These are phyloP conservation scores for Heptranchias perlo DNA, from an alignment of 2,113 vertebrate species.

Conservation along the genomic window DNA sequence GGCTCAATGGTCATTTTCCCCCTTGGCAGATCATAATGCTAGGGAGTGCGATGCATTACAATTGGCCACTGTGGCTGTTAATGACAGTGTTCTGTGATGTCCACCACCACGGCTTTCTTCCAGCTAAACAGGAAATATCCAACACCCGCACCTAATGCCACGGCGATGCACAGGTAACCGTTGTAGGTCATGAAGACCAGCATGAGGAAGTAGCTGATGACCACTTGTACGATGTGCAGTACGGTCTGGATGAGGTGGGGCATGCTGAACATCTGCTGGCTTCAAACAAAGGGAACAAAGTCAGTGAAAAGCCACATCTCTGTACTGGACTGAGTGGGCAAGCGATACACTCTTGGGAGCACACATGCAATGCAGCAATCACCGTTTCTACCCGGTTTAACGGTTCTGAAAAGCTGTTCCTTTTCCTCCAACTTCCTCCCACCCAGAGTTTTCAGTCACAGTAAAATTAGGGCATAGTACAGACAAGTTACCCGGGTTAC, in stretches of 20 bases:
- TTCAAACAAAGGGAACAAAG: conserved; percentile 46
- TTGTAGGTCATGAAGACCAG: conserved; percentile 99
- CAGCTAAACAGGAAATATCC: conserved; percentile 98
- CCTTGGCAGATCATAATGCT: background rate
- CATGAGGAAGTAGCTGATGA: conserved; percentile 96
- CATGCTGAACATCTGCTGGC: conserved; percentile 88
- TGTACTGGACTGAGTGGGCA: background rate
- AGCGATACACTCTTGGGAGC: background rate
- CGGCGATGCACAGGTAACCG: conserved; percentile 88
- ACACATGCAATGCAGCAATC: background rate
- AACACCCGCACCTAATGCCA: conserved; percentile 75
- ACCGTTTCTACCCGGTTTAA: background rate
- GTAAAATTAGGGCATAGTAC: background rate
- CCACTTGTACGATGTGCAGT: conserved; percentile 86
- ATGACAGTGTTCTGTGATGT: conserved; percentile 97
- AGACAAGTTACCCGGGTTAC: background rate
- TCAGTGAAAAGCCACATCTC: background rate
- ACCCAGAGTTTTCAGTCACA: background rate
- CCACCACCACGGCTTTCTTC: conserved; percentile 93
- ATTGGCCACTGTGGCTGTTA: conserved; percentile 47
- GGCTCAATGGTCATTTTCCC: background rate
- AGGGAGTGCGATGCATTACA: background rate
- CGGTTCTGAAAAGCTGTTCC: background rate
- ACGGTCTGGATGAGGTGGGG: conserved; percentile 84
- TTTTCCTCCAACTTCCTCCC: background rate